phyloP scores from a whole-genome alignment of 1,140 invertebrate species.

The Trichoplusia ni region DNA sequence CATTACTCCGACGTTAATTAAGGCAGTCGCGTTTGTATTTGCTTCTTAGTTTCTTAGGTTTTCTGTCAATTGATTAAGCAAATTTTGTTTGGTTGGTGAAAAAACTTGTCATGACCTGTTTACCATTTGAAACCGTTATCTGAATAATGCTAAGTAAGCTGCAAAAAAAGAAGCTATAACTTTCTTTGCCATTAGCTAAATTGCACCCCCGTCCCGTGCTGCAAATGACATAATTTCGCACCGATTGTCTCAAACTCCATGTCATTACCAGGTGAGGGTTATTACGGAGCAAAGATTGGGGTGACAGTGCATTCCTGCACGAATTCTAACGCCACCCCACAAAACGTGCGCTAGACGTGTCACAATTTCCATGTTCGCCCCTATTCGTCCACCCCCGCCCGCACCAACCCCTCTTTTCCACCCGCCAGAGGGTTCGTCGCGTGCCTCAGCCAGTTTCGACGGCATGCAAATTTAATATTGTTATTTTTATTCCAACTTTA shows the following conservation, averaged over 20 bases:
- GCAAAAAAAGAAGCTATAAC: too few relatives aligned
- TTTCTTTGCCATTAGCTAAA: too few relatives aligned
- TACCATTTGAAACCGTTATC: too few relatives aligned
- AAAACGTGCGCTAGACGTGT: conserved; percentile 50
- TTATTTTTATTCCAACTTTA: conserved; percentile 72
- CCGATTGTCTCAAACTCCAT: conserved; percentile 33
- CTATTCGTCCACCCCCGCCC: conserved; percentile 24
- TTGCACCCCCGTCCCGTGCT: background rate
- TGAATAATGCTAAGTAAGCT: too few relatives aligned
- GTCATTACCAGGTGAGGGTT: conserved; percentile 58
- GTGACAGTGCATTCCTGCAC: conserved; percentile 68
- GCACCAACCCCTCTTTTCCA: conserved; percentile 20
- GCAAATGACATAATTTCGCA: conserved; percentile 36
- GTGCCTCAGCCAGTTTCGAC: conserved; percentile 50
- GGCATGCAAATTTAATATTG: conserved; percentile 76
- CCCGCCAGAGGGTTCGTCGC: conserved; percentile 38
- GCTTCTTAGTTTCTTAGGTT: background rate
- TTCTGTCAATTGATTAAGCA: too few relatives aligned
- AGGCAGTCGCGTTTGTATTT: conserved; percentile 13
- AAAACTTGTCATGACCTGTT: too few relatives aligned
- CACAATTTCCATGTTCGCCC: conserved; percentile 40
- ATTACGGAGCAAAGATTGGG: conserved; percentile 53
- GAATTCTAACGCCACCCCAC: conserved; percentile 50
- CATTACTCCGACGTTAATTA: conserved; percentile 28
- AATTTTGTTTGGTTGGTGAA: too few relatives aligned